Evolutionary conservation across 2,888 invertebrate genomes (phyloP).

Genomic region (Theretra japonica): DNA sequence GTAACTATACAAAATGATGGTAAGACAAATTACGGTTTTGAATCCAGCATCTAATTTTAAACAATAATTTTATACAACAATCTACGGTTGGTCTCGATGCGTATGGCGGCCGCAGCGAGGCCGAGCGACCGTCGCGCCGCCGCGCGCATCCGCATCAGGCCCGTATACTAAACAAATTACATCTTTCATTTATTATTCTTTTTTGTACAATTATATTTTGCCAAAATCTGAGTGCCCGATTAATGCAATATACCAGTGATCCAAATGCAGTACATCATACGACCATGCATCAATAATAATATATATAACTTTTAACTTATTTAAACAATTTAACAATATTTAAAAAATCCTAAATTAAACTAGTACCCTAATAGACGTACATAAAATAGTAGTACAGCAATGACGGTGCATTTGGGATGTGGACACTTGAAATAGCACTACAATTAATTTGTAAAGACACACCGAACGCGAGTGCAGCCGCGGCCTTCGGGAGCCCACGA

Average conservation of each 20-base stretch:
- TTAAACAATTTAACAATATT: constrained; percentile 83
- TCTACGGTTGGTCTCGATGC: constrained; percentile 64
- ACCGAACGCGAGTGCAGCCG: constrained; percentile 45
- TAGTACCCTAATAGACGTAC: constrained; percentile 77
- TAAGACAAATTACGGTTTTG: constrained; percentile 80
- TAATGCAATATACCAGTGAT: constrained; percentile 72
- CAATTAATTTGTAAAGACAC: constrained; percentile 51
- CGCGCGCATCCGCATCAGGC: constrained; percentile 39
- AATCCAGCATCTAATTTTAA: constrained; percentile 80
- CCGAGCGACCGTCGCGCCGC: neutral
- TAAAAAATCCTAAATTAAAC: constrained; percentile 79
- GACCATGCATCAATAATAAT: constrained; percentile 77
- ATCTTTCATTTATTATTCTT: constrained; percentile 70
- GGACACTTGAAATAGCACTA: constrained; percentile 59
- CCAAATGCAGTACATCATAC: constrained; percentile 73
- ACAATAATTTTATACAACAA: constrained; percentile 76
- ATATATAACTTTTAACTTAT: constrained; percentile 83
- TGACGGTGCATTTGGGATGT: constrained; percentile 62
- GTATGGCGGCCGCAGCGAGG: constrained; percentile 26
- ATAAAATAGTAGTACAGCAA: constrained; percentile 70
- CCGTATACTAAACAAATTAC: constrained; percentile 71
- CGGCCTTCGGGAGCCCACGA: constrained; percentile 46
- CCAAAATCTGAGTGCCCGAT: constrained; percentile 79
- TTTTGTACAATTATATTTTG: constrained; percentile 82
- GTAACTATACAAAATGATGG: constrained; percentile 84